Conservation (phyloP, 2,888 invertebrate species). For the Tetragnatha montana region DNA sequence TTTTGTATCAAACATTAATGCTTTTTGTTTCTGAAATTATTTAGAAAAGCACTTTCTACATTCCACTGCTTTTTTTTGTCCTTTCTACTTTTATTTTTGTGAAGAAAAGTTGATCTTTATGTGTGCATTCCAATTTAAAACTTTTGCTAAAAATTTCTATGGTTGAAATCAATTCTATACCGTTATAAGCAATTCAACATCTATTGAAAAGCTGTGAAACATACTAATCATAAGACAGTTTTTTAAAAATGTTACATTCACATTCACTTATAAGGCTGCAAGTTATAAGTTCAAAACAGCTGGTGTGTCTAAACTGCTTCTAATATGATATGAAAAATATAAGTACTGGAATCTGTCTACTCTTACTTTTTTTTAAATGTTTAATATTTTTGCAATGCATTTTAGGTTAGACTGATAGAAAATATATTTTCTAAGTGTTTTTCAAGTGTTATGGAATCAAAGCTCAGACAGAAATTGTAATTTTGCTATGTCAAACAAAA, state of each 20-base stretch:
- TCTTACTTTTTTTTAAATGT: too few relatives aligned
- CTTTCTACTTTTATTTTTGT: constrained; percentile 26
- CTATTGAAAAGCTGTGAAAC: not conserved
- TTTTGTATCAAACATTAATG: constrained; percentile 9
- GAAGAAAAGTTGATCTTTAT: constrained; percentile 7
- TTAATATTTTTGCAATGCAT: too few relatives aligned
- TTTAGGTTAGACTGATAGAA: too few relatives aligned
- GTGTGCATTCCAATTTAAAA: constrained; percentile 21
- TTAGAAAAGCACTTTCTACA: constrained; percentile 22
- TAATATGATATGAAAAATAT: constrained; percentile 27
- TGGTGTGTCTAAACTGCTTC: constrained; percentile 12
- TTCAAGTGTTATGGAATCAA: too few relatives aligned
- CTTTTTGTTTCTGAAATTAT: not conserved
- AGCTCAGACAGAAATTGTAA: too few relatives aligned
- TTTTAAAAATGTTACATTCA: too few relatives aligned
- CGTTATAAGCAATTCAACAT: not conserved
- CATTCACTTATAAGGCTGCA: too few relatives aligned
- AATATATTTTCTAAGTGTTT: too few relatives aligned
- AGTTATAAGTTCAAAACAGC: not conserved
- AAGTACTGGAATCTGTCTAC: too few relatives aligned
- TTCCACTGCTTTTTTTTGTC: constrained; percentile 33
- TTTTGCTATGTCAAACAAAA: too few relatives aligned
- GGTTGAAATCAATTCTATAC: not conserved
- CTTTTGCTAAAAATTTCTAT: not conserved
- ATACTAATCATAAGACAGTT: not conserved